Evolutionary conservation across 1,140 invertebrate species (phyloP), one percentile per base, ranked within the genome.

Genomic region (Bombus waltoni): DNA sequence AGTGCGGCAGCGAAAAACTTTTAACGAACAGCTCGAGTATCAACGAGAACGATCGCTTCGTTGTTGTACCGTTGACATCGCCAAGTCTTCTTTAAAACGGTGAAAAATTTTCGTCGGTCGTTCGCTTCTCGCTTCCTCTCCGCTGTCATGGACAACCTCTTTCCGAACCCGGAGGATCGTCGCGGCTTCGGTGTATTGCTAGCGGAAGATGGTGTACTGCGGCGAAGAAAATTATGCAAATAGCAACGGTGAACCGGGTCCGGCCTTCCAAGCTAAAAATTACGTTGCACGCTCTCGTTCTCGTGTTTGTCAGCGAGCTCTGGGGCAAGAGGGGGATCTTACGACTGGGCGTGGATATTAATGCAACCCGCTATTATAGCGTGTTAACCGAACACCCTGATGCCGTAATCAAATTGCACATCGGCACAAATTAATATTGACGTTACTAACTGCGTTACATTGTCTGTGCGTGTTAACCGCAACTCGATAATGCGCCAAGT

Each of bases 351-450:
- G 57, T 22, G 22, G 42, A 75, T 74, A 38, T 85, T 75, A 70
- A 68, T 65, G 84, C 70, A 32, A 13, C 22, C 22, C 2, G 76
- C 75, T 82, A 86, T 83, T 86, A 86, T 75, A 83, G 73, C 81
- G 47, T 81, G 72, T 82, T 86, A 86, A 75, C 70, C 40, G 74
- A 72, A 47, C 81, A 83, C 62, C n/a, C 28, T 13, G n/a, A n/a
- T 42, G 65, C 11, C 75, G 42, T 78, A 75, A 84, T 84, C 79
- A 74, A 87, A 87, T 87, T 87, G 81, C 85, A 80, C 78, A 83
- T 87, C 75, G 70, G 81, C 81, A 73, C 81, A 84, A 87, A 87
- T 87, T 83, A 87, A 87, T 87, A 87, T 87, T 84, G 85, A 87
- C 85, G 85, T 73, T 87, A 32, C 59, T 87, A 87, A 87, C 81